phyloP scores from a whole-genome alignment of 2,797 vertebrate genomes.

The Cossypha niveicapilla region DNA sequence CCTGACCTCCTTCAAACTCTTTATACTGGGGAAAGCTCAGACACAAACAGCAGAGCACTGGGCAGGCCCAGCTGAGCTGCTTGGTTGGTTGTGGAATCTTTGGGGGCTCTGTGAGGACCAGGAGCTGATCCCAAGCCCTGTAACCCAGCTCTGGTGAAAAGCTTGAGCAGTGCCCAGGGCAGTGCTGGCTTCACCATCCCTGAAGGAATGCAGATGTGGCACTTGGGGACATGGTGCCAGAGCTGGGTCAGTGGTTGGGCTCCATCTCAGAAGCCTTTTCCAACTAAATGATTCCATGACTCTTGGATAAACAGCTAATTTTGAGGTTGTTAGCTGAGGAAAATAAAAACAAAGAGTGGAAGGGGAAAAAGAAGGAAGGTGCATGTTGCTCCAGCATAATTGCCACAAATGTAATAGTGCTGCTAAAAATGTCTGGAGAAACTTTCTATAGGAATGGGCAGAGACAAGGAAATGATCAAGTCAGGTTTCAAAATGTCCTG shows the following conservation, averaged over 20 bases:
- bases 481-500: background rate
- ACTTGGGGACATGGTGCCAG: fast-evolving
- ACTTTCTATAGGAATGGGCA: background rate
- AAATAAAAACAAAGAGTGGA: background rate
- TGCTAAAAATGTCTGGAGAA: background rate
- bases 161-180: background rate
- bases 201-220: background rate
- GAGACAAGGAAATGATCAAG: background rate
- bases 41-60: background rate
- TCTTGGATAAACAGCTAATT: background rate
- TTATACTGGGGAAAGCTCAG: background rate
- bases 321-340: background rate
- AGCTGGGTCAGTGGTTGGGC: background rate
- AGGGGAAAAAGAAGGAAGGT: background rate
- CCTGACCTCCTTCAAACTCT: background rate
- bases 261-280: background rate
- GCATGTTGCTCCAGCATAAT: background rate
- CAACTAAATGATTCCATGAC: background rate
- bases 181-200: fast-evolving
- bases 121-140: background rate
- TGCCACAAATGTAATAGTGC: background rate
- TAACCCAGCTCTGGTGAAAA: background rate
- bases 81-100: too few relatives aligned
- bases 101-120: background rate
- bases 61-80: fast-evolving